These are phyloP conservation scores for Hippocampus guttulatus DNA, from an alignment of 2,113 vertebrate species.

Conservation along the genomic window DNA sequence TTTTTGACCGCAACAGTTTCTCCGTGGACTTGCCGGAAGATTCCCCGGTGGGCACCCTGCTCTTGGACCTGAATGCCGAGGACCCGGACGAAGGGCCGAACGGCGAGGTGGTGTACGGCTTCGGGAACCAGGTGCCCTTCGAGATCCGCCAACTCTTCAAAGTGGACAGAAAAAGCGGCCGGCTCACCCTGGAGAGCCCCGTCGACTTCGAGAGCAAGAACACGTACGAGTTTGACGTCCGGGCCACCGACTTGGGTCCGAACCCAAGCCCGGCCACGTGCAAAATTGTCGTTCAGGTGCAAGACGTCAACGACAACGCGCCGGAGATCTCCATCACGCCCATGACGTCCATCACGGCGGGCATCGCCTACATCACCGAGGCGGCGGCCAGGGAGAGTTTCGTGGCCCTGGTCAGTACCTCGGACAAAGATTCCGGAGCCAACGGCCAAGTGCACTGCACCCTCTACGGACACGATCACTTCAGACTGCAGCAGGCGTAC, in stretches of 20 bases:
- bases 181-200: constrained; percentile 80
- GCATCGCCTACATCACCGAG: constrained; percentile 77
- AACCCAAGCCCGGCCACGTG: constrained; percentile 84
- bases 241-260: constrained; percentile 84
- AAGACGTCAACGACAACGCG: constrained; percentile 93
- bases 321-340: constrained; percentile 89
- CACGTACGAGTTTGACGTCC: constrained; percentile 91
- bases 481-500: constrained; percentile 89
- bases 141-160: constrained; percentile 86
- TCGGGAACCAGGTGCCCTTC: constrained; percentile 80
- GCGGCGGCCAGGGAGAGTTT: constrained; percentile 86
- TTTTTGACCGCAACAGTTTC: constrained; percentile 81
- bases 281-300: constrained; percentile 87
- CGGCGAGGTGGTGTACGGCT: constrained; percentile 87
- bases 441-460: constrained; percentile 92
- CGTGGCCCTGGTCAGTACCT: constrained; percentile 91
- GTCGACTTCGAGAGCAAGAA: constrained; percentile 89
- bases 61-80: constrained; percentile 83
- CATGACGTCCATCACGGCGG: constrained; percentile 79
- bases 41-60: constrained; percentile 78
- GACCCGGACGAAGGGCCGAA: constrained; percentile 92
- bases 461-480: constrained; percentile 88
- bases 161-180: constrained; percentile 83
- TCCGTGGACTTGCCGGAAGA: constrained; percentile 88
- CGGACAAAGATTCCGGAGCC: constrained; percentile 86